Conservation (phyloP, 1,140 invertebrate species). For the Zaprionus capensis region DNA sequence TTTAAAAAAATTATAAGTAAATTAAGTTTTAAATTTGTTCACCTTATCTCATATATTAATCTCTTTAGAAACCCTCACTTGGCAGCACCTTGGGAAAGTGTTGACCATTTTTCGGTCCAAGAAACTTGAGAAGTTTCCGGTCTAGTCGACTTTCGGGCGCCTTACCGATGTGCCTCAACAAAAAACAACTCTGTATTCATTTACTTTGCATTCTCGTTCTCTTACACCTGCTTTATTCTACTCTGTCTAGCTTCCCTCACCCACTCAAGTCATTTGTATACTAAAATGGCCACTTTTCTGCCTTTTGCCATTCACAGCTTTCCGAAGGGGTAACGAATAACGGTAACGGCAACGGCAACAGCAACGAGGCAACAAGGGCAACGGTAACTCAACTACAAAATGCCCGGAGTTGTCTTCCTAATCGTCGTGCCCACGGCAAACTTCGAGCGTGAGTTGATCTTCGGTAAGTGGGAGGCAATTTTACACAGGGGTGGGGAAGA, state of each 20-base stretch:
- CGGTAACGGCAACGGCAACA: not conserved
- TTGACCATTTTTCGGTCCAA: constrained; percentile 24
- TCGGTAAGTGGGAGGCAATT: constrained; percentile 75
- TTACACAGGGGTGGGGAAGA: not conserved
- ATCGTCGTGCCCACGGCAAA: constrained; percentile 87
- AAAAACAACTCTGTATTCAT: constrained; percentile 27
- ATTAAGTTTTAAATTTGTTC: constrained; percentile 13
- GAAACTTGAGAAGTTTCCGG: constrained; percentile 34
- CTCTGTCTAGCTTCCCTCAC: not conserved
- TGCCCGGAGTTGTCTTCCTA: constrained; percentile 86
- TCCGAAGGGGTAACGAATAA: not conserved
- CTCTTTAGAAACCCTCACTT: constrained; percentile 6
- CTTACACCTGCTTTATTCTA: not conserved
- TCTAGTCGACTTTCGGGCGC: not conserved
- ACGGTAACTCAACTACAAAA: constrained; percentile 38
- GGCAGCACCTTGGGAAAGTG: not conserved
- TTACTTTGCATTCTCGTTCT: not conserved
- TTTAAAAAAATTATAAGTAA: not conserved
- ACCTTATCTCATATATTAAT: not conserved
- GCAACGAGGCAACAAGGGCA: not conserved
- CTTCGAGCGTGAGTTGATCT: constrained; percentile 86
- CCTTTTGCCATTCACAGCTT: constrained; percentile 47
- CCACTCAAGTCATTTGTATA: constrained; percentile 43
- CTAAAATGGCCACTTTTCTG: constrained; percentile 62
- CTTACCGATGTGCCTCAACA: not conserved